A percentile compares a stretch with the other conserved stretches of the same genome.
Conservation (phyloP, 64 coral and sea anemone species). For the Catalaphyllia jardinei region DNA sequence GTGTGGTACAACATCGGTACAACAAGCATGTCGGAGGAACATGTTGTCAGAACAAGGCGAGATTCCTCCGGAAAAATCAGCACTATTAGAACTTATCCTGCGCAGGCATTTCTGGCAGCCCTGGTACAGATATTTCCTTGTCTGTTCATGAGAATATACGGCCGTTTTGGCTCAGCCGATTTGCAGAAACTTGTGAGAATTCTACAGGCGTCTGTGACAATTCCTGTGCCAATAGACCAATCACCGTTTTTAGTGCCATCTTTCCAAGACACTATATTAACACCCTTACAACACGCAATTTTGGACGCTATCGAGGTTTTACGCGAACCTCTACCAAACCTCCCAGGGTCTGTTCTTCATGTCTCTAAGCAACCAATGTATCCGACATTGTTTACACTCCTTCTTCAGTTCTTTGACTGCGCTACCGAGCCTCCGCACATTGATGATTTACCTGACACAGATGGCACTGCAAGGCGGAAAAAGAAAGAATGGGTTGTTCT, state of each 20-base stretch:
- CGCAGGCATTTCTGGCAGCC: slow-evolving; percentile 81
- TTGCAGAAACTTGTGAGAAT: slow-evolving; percentile 89
- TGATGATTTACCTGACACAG: slow-evolving; percentile 38
- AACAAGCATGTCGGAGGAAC: slow-evolving; percentile 53
- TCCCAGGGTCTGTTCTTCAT: slow-evolving; percentile 71
- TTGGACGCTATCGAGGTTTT: slow-evolving; percentile 83
- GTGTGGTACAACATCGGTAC: slow-evolving; percentile 91
- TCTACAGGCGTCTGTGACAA: slow-evolving; percentile 61
- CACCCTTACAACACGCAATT: slow-evolving; percentile 85
- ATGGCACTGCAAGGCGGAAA: slow-evolving; percentile 18
- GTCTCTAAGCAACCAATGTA: slow-evolving; percentile 94
- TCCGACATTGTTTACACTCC: slow-evolving; percentile 79
- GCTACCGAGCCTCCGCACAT: slow-evolving; percentile 67
- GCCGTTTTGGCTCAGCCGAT: slow-evolving; percentile 94
- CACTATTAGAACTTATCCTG: slow-evolving; percentile 62
- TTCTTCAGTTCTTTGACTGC: slow-evolving; percentile 76
- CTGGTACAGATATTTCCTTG: slow-evolving; percentile 88
- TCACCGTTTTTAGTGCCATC: slow-evolving; percentile 89
- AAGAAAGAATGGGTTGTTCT: slow-evolving; percentile 92
- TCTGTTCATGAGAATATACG: slow-evolving; percentile 86
- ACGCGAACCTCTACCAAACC: slow-evolving; percentile 72
- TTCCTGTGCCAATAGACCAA: slow-evolving; percentile 82
- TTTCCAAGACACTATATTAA: slow-evolving; percentile 82
- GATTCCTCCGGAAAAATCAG: slow-evolving; percentile 80
- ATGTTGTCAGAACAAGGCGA: slow-evolving; percentile 62